Conservation (phyloP, 2,888 invertebrate species). For the Folsomia candida region DNA sequence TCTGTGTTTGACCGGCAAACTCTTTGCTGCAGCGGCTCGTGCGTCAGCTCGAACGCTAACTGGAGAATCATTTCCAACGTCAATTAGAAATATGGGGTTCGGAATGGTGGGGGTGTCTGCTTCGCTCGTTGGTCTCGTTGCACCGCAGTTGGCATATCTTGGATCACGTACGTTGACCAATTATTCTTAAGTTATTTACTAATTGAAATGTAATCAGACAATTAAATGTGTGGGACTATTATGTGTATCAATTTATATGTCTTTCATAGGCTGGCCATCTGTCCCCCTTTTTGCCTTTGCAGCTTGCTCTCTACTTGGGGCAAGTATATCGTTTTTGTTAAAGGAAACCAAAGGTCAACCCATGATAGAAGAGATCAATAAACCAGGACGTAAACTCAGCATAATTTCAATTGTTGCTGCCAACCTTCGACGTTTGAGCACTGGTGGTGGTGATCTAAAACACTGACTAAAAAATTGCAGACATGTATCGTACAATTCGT, state of each 20-base stretch:
- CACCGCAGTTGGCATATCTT: constrained; percentile 42
- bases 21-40: constrained; percentile 37
- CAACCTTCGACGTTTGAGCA: constrained; percentile 1
- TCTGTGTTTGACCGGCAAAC: constrained; percentile 38
- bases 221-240: too few relatives aligned
- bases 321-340: constrained; percentile 33
- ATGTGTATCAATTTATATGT: background rate
- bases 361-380: constrained; percentile 23
- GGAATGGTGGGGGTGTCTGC: constrained; percentile 34
- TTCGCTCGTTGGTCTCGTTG: constrained; percentile 32
- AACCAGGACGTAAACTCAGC: background rate
- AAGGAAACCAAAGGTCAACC: constrained; percentile 41
- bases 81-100: constrained; percentile 38
- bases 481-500: too few relatives aligned
- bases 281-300: constrained; percentile 44
- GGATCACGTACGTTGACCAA: constrained; percentile 20
- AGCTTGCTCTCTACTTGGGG: constrained; percentile 30
- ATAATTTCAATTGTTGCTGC: constrained; percentile 5
- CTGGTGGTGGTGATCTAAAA: background rate
- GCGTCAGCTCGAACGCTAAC: constrained; percentile 33
- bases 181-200: too few relatives aligned
- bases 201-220: too few relatives aligned
- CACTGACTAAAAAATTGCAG: background rate
- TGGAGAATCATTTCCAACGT: constrained; percentile 40
- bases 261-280: constrained; percentile 33